Base-by-base conservation (phyloP, 2,888 invertebrate species). In the Lydus trimaculatus region DNA sequence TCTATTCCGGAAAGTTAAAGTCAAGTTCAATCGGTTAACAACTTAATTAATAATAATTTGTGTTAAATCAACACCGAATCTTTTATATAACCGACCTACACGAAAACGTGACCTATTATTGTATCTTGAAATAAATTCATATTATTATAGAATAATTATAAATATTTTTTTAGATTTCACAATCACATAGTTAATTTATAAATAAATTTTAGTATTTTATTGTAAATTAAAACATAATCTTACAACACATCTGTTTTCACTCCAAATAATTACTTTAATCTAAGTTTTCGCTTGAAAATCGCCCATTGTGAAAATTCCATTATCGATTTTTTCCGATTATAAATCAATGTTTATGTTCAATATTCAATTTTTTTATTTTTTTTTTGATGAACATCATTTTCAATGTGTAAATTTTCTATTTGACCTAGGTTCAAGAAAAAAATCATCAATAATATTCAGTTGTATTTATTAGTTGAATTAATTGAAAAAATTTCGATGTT, bases 21-120 rank as follows among this genome's bases (percentile, higher is more conserved):
- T 56, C 56, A 56, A 56, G 56, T 56, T 56, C 25, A 56, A 56
- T 56, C 56, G 56, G 56, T 56, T 56, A 56, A 56, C 56, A 28
- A 56, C 56, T 25, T 56, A 56, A 56, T 56, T 56, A 56, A 56
- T 7, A 28, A 56, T 56, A 56, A 56, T 56, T 56, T 56, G 28
- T 56, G 25, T 56, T 56, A 56, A 56, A 56, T 56, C 56, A 56
- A 56, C 56, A 56, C 56, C 23, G 15, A 56, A 56, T 56, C 15
- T 28, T 56, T 25, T 56, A 56, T 28, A 56, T 28, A 56, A 56
- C 25, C 25, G 28, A 56, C 28, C 25, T 56, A 56, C 25, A 56
- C 56, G 25, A 56, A 56, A 56, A 56, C 56, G 56, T 56, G 56
- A 56, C 56, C 25, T 56, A 56, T n/a, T n/a, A n/a, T 56, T 56